Evolutionary conservation across 2,113 vertebrate species (phyloP).

Genomic region (Bolborhynchus lineola): DNA sequence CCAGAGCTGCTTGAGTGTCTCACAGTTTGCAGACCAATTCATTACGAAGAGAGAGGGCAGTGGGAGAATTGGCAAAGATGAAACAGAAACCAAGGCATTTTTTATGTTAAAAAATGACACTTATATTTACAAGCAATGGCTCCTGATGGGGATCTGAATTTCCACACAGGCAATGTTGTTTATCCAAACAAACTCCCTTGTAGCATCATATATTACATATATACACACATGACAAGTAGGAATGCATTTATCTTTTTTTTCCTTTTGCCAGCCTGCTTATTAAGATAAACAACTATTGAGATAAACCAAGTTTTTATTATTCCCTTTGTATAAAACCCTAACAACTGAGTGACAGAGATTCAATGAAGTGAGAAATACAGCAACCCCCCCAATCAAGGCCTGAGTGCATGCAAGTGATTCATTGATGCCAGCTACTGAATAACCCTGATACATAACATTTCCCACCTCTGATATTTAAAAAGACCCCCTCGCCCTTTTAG

Average conservation of each 20-base stretch:
- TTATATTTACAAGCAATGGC: constrained; percentile 44
- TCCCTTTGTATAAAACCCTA: constrained; percentile 13
- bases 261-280: neutral
- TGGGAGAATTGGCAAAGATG: constrained; percentile 33
- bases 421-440: constrained; percentile 34
- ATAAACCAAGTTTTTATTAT: constrained; percentile 26
- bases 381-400: neutral
- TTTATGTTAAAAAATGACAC: constrained; percentile 25
- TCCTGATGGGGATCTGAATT: constrained; percentile 41
- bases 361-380: neutral
- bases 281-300: constrained; percentile 48
- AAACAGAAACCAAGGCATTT: constrained; percentile 28
- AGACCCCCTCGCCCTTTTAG: neutral
- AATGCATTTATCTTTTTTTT: constrained; percentile 28
- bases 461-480: constrained; percentile 36
- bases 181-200: constrained; percentile 27
- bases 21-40: constrained; percentile 26
- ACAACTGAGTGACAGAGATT: constrained; percentile 58
- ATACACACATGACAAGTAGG: constrained; percentile 33
- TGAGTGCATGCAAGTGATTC: neutral
- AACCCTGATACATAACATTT: constrained; percentile 9
- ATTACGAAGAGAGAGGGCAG: neutral
- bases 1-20: neutral
- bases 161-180: neutral
- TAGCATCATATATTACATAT: constrained; percentile 43